These are phyloP conservation scores for Forbesichthys agassizii DNA, from an alignment of 2,113 vertebrate species.

Conservation along the genomic window DNA sequence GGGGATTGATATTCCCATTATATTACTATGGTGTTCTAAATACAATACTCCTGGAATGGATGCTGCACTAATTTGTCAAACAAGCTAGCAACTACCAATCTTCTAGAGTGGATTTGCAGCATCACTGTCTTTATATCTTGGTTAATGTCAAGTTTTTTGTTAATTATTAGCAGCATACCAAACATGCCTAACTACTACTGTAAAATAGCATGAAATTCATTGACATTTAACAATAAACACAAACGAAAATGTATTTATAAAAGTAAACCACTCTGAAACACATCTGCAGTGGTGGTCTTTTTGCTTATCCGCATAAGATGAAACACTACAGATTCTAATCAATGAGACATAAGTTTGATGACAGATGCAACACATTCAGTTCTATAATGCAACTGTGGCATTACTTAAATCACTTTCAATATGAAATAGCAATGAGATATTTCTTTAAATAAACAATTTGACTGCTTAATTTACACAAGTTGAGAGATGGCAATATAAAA, in stretches of 20 bases:
- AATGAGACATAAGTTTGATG: constrained; percentile 28
- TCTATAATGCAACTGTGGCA: constrained; percentile 19
- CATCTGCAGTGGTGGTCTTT: constrained; percentile 12
- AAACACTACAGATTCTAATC: constrained; percentile 24
- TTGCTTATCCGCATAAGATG: constrained; percentile 2
- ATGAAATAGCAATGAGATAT: not conserved
- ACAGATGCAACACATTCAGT: constrained; percentile 24
- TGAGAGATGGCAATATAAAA: constrained; percentile 41
- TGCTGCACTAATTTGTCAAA: not conserved
- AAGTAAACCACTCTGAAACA: not conserved
- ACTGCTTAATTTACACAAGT: constrained; percentile 25
- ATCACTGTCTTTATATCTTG: no score
- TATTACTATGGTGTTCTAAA: no score
- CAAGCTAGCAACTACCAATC: not conserved
- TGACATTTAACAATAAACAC: no score
- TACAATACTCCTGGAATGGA: no score
- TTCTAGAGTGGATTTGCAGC: no score
- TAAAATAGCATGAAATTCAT: no score
- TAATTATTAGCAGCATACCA: no score
- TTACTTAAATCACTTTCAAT: constrained; percentile 7
- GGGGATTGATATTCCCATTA: not conserved
- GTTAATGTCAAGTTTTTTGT: no score
- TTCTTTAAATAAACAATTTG: constrained; percentile 12
- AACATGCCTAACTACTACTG: no score
- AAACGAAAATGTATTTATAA: no score